These are phyloP conservation scores for Symphodus melops DNA, from an alignment of 2,113 vertebrate species.

Conservation along the genomic window DNA sequence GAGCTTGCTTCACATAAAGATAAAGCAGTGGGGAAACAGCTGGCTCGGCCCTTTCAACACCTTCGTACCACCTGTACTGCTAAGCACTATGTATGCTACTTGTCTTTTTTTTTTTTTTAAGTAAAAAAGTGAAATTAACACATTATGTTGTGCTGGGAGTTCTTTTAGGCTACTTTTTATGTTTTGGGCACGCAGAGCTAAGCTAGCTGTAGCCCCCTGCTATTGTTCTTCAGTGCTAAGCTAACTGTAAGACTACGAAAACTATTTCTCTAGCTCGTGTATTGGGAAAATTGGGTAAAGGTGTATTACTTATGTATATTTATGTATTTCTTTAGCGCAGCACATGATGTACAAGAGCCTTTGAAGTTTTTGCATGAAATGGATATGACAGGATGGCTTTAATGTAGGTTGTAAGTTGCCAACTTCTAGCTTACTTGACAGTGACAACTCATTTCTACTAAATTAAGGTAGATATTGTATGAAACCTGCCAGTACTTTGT, in stretches of 20 bases:
- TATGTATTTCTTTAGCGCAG: not conserved
- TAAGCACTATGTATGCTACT: too few relatives aligned
- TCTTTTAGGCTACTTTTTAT: not conserved
- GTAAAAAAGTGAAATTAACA: too few relatives aligned
- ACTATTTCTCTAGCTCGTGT: not conserved
- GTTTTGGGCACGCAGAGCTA: not conserved
- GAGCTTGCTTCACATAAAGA: too few relatives aligned
- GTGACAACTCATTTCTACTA: slow-evolving; percentile 11
- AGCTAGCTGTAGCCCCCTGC: not conserved
- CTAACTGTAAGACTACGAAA: not conserved
- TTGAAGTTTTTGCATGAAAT: slow-evolving; percentile 33
- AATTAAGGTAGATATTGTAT: not conserved
- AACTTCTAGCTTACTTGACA: not conserved
- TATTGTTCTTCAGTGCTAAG: not conserved
- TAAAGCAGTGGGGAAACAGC: too few relatives aligned
- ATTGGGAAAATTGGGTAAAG: not conserved
- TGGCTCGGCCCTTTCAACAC: too few relatives aligned
- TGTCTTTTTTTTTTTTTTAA: too few relatives aligned
- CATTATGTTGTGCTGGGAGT: too few relatives aligned
- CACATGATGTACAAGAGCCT: not conserved
- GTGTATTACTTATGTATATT: too few relatives aligned
- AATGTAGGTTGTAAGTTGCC: not conserved
- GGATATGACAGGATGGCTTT: slow-evolving; percentile 19
- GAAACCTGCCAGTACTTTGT: slow-evolving; percentile 1
- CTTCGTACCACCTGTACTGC: too few relatives aligned